Percentiles rank a stretch among this genome's conserved stretches.
Conservation (phyloP, 2,888 invertebrate species). For the Xanthorhoe spadicearia region DNA sequence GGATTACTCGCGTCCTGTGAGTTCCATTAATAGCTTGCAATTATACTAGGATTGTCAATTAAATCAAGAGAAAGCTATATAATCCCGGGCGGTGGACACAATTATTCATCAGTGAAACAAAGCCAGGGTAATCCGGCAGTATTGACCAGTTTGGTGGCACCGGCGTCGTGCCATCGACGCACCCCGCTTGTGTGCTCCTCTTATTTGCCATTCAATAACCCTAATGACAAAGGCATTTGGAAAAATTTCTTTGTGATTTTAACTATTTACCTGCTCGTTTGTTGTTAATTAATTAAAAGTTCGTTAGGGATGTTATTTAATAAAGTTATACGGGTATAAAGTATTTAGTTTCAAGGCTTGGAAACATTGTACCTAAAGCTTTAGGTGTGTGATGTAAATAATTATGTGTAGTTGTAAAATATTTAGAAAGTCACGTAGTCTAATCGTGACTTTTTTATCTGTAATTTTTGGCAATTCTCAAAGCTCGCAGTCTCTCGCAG, state of each 20-base stretch:
- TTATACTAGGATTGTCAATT: conserved; percentile 79
- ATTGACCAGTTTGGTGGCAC: conserved; percentile 70
- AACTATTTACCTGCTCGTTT: not conserved
- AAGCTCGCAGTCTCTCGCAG: conserved; percentile 8
- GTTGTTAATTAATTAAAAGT: conserved; percentile 1
- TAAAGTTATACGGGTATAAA: not conserved
- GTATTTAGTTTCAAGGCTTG: not conserved
- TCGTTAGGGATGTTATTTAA: not conserved
- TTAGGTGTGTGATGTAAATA: not conserved
- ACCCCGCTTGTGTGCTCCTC: conserved; percentile 53
- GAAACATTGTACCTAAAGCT: not conserved
- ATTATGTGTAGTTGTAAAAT: not conserved
- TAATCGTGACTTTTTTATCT: not conserved
- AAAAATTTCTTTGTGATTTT: conserved; percentile 37
- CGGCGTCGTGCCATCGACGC: conserved; percentile 24
- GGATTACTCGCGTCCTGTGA: conserved; percentile 65
- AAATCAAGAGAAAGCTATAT: conserved; percentile 79
- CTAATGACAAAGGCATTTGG: conserved; percentile 53
- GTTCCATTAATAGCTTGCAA: conserved; percentile 75
- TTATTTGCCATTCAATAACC: conserved; percentile 68
- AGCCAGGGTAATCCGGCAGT: conserved; percentile 76
- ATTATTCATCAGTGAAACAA: conserved; percentile 81
- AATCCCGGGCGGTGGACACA: conserved; percentile 79
- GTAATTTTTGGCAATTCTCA: conserved; percentile 5
- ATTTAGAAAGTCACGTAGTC: not conserved